phyloP scores from a whole-genome alignment of 2,797 vertebrate species.

The Esox lucius region DNA sequence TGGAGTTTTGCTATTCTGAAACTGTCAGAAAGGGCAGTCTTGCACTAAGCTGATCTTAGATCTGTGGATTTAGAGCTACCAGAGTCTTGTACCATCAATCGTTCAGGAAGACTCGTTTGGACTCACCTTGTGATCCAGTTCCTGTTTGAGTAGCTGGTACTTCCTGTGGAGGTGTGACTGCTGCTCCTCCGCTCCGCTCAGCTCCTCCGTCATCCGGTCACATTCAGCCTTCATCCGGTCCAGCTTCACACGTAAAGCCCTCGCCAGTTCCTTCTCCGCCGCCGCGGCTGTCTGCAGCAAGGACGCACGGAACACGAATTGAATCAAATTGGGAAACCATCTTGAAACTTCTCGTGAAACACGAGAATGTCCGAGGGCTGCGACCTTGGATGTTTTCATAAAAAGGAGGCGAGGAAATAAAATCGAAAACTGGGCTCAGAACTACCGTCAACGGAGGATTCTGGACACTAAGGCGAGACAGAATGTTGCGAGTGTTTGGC shows the following conservation, averaged over 20 bases:
- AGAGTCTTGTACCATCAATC: background rate
- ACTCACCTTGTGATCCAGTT: slow-evolving; percentile 87
- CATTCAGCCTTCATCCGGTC: slow-evolving; percentile 89
- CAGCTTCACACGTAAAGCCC: slow-evolving; percentile 78
- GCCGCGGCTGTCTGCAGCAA: slow-evolving; percentile 76
- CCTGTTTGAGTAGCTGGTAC: slow-evolving; percentile 80
- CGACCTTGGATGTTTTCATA: background rate
- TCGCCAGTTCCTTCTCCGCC: slow-evolving; percentile 79
- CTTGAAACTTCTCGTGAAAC: background rate
- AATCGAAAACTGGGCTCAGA: background rate
- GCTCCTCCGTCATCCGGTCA: slow-evolving; percentile 83
- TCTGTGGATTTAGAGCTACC: background rate
- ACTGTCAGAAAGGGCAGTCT: background rate
- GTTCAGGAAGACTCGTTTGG: background rate
- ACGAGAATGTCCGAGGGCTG: background rate
- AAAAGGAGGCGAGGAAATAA: background rate
- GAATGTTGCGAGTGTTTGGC: background rate
- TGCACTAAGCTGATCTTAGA: background rate
- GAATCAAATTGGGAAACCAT: background rate
- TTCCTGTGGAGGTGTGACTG: slow-evolving; percentile 77
- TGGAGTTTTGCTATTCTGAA: background rate
- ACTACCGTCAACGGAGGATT: background rate
- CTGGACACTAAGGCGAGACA: background rate
- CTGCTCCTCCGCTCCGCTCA: slow-evolving; percentile 76
- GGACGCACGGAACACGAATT: slow-evolving; percentile 16